Base-by-base conservation (phyloP, 1,140 invertebrate genomes). In the Sinella curviseta region DNA sequence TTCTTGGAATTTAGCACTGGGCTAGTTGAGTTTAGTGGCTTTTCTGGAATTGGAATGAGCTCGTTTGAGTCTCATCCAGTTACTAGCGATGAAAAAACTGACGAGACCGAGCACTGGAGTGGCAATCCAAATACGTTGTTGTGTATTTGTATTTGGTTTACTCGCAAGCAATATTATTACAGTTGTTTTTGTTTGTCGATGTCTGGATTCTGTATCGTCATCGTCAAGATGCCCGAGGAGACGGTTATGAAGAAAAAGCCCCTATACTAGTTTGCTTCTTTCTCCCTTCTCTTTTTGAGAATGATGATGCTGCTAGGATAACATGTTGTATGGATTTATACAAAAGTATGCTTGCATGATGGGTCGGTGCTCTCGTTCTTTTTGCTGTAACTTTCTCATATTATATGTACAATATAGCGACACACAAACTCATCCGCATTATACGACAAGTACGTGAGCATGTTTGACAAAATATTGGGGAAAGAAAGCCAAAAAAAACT, bases 21-120 rank as follows among this genome's bases (percentile, higher is more conserved):
- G 39, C 39, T 48, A 60, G 55, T 26, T 70, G 65, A 70, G 28
- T 70, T 48, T 70, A 33, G 31, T 70, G 26, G 30, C n/a, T 70
- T 24, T 33, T 14, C 65, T 24, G 31, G 65, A 70, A 70, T 70
- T 70, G 31, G 65, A 33, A 70, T 70, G 65, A 70, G 12, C 65
- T 70, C 26, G 65, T 70, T 70, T 60, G 14, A 14, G 3, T 26
- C n/a, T 70, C 31, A 30, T 70, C 65, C 1, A 70, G 57, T 8
- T 14, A 26, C 3, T 8, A 48, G 39, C 39, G 20, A 48, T 8
- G 39, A 48, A 48, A 48, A 48, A 48, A 48, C 8, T 48, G 39
- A 12, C 20, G 39, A 48, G 20, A n/a, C n/a, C n/a, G n/a, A n/a
- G n/a, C n/a, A n/a, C n/a, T 48, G 8, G 39, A 12, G 39, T 48